Conservation (phyloP, 2,797 vertebrate genomes). For the Merluccius polli region DNA sequence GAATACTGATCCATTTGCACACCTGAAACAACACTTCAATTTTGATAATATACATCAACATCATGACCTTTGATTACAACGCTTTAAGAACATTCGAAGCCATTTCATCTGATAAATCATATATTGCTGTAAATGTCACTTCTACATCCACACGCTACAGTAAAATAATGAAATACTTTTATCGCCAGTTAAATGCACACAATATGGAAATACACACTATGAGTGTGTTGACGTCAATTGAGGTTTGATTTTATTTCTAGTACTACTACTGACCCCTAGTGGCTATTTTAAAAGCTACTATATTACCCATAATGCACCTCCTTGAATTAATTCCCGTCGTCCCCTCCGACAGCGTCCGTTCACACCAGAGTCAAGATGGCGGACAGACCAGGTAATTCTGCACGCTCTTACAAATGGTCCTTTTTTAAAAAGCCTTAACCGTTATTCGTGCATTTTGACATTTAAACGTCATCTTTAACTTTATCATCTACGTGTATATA, state of each 20-base stretch:
- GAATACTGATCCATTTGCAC: conserved; percentile 41
- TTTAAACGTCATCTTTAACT: neutral
- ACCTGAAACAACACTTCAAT: conserved; percentile 27
- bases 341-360: conserved; percentile 31
- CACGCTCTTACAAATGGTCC: conserved; percentile 31
- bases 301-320: conserved; percentile 58
- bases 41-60: neutral
- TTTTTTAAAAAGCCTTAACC: neutral
- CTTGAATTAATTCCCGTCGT: conserved; percentile 55
- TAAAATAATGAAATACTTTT: neutral
- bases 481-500: neutral
- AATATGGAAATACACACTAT: neutral
- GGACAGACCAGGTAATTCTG: conserved; percentile 70
- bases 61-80: neutral
- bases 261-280: conserved; percentile 39
- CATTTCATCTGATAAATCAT: neutral
- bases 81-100: neutral
- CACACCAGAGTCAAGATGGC: conserved; percentile 72
- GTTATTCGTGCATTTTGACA: neutral
- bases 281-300: neutral
- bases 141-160: neutral
- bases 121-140: neutral
- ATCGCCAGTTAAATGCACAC: neutral
- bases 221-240: neutral
- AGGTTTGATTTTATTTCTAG: neutral